phyloP scores from a whole-genome alignment of 1,140 invertebrate genomes.

The Augochlora pura region DNA sequence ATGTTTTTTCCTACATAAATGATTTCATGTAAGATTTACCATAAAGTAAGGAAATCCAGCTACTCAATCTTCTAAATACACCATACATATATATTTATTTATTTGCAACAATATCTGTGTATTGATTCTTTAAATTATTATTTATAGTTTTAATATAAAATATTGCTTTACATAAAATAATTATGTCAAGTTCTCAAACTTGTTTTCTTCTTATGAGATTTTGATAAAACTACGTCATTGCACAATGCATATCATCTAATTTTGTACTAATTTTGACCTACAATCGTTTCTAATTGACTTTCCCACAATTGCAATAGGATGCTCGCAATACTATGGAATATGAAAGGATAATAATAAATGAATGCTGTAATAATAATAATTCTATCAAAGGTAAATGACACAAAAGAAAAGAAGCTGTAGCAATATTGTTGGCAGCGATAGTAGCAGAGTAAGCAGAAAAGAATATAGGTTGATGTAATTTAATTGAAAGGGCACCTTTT shows the following conservation, averaged over 20 bases:
- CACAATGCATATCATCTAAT: background rate
- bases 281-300: background rate
- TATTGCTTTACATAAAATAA: no score
- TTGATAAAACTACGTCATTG: background rate
- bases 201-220: background rate
- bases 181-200: background rate
- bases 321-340: background rate
- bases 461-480: slow-evolving; percentile 49
- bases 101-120: no score
- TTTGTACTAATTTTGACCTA: background rate
- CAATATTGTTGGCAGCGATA: slow-evolving; percentile 6
- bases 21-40: no score
- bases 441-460: slow-evolving; percentile 35
- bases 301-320: background rate
- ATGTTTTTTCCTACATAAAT: no score
- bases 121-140: no score
- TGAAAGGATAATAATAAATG: background rate
- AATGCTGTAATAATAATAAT: slow-evolving; percentile 1
- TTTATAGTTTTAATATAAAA: no score
- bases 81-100: no score
- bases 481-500: slow-evolving; percentile 81
- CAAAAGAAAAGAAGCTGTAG: slow-evolving; percentile 1
- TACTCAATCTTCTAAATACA: no score
- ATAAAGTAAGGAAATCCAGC: no score
- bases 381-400: slow-evolving; percentile 9